Percentiles rank a stretch among this genome's conserved stretches.
These are phyloP conservation scores for Euwallacea similis DNA, from an alignment of 1,140 invertebrate genomes.

Conservation along the genomic window DNA sequence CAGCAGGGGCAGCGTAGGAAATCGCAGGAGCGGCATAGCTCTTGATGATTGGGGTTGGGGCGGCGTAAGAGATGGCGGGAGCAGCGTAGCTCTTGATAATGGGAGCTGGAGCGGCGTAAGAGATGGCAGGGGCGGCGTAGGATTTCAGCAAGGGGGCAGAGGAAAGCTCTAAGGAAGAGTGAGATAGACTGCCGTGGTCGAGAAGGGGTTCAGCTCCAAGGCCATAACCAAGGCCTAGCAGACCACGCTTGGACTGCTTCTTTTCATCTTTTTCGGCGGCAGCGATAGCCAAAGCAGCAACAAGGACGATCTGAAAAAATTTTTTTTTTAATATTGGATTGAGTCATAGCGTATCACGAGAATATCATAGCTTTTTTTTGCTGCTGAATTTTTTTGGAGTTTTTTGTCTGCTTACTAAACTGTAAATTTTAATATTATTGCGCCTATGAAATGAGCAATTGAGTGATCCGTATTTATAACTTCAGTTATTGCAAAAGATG, in stretches of 20 bases:
- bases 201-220: not conserved
- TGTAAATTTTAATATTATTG: no score
- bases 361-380: no score
- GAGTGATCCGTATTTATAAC: no score
- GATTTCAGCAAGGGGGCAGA: constrained; percentile 5
- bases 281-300: constrained; percentile 18
- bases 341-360: no score
- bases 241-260: constrained; percentile 28
- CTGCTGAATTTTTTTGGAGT: no score
- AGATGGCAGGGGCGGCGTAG: constrained; percentile 11
- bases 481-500: no score
- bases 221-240: constrained; percentile 19
- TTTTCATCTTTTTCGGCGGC: constrained; percentile 16
- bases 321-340: no score
- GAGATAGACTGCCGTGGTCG: not conserved
- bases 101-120: constrained; percentile 15
- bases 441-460: no score
- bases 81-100: constrained; percentile 19
- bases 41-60: constrained; percentile 1
- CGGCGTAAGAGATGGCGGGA: constrained; percentile 17
- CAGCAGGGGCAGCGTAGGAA: constrained; percentile 4
- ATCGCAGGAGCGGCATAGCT: constrained; percentile 19
- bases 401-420: no score
- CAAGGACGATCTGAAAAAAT: constrained; percentile 23
- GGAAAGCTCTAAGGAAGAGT: not conserved